Evolutionary conservation across 2,888 invertebrate species (phyloP).

Genomic region (Ormyrus nitidulus): DNA sequence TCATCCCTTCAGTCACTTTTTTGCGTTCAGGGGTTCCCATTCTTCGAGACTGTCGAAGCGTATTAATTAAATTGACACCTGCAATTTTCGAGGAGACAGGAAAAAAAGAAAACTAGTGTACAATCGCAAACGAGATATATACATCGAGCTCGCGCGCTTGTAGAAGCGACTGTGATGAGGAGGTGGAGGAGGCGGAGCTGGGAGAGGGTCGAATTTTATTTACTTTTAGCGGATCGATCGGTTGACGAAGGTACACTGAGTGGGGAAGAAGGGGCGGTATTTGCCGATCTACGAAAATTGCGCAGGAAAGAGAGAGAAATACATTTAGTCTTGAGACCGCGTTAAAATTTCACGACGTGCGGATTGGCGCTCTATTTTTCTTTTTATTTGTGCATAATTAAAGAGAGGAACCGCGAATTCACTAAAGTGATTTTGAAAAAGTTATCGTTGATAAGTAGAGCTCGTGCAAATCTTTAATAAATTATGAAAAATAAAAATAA

Average conservation of each 20-base stretch:
- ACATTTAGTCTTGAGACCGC: too few relatives aligned
- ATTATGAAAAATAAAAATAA: too few relatives aligned
- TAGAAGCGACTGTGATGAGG: too few relatives aligned
- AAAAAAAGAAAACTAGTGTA: neutral
- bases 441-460: too few relatives aligned
- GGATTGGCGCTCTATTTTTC: too few relatives aligned
- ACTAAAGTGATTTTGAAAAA: too few relatives aligned
- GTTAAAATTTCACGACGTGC: too few relatives aligned
- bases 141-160: neutral
- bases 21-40: slow-evolving; percentile 12
- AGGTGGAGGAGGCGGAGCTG: neutral
- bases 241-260: neutral
- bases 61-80: slow-evolving; percentile 50
- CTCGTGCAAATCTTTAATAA: too few relatives aligned
- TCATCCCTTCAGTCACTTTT: neutral
- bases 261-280: slow-evolving; percentile 3
- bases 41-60: neutral
- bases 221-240: slow-evolving; percentile 71
- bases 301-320: neutral
- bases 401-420: too few relatives aligned
- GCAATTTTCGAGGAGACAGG: slow-evolving; percentile 14
- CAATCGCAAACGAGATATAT: neutral
- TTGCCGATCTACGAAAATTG: slow-evolving; percentile 15
- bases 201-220: slow-evolving; percentile 69
- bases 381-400: too few relatives aligned